Evolutionary conservation across 1,140 invertebrate genomes (phyloP).

Genomic region (Philotrypesis tridentata): DNA sequence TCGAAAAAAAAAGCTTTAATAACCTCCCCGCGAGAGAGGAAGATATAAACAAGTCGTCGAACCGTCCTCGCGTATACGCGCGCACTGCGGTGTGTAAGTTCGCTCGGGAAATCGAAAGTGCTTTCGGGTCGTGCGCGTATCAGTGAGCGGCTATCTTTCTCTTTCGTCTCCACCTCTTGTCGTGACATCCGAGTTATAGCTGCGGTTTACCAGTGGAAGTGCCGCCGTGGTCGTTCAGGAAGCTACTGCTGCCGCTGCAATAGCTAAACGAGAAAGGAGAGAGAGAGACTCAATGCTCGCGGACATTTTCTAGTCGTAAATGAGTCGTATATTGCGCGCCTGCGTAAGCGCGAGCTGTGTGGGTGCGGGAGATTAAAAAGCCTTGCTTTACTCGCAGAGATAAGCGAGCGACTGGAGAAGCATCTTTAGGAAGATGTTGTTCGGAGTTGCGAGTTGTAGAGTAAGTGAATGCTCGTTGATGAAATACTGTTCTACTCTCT

Average conservation of each 20-base stretch:
- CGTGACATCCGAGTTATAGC: constrained; percentile 1
- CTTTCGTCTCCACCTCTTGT: neutral
- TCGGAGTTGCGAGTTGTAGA: neutral
- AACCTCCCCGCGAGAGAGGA: neutral
- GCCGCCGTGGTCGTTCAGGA: neutral
- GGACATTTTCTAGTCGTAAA: constrained; percentile 5
- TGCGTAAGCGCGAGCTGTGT: neutral
- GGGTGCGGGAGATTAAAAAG: neutral
- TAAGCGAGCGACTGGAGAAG: no score
- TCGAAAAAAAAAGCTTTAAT: neutral
- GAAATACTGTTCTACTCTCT: neutral
- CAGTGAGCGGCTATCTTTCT: neutral
- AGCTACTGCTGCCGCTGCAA: neutral
- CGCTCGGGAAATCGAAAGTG: constrained; percentile 19
- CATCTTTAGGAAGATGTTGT: constrained; percentile 2
- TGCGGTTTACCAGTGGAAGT: neutral
- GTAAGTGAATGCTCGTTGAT: neutral
- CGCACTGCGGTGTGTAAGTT: no score
- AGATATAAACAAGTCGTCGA: constrained; percentile 20
- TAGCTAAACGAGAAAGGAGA: neutral
- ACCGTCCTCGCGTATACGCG: neutral
- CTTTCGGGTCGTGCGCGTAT: neutral
- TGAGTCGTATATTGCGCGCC: neutral
- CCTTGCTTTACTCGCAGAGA: neutral
- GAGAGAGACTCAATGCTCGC: neutral